Conservation (phyloP, 2,113 vertebrate genomes). For the Solea solea region DNA sequence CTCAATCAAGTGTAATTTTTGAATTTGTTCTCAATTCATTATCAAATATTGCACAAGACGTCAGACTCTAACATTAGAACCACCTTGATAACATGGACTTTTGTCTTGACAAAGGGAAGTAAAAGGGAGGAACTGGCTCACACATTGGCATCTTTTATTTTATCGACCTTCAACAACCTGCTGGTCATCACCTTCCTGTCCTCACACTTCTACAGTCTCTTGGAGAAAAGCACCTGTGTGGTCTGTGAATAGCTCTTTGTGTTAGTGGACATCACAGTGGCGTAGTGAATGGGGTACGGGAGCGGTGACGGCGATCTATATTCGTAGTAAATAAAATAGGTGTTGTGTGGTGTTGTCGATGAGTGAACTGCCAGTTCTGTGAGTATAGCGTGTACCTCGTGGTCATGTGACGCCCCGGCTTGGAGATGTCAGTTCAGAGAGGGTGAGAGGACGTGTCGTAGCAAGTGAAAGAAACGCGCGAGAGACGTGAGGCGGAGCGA, state of each 20-base stretch:
- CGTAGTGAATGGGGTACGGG: not conserved
- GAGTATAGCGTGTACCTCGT: slow-evolving; percentile 9
- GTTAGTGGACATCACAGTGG: not conserved
- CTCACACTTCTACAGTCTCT: slow-evolving; percentile 5
- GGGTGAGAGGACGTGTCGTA: not conserved
- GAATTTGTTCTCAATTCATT: slow-evolving; percentile 27
- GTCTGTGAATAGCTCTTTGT: not conserved
- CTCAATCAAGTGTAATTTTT: slow-evolving; percentile 25
- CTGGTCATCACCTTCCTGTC: slow-evolving; percentile 1
- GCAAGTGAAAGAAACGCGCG: slow-evolving; percentile 25
- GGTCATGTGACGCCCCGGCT: slow-evolving; percentile 34
- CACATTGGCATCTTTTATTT: not conserved
- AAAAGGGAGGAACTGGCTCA: slow-evolving; percentile 8
- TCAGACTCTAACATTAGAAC: slow-evolving; percentile 12
- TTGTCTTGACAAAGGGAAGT: slow-evolving; percentile 12
- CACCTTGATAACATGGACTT: not conserved
- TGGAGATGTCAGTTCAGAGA: slow-evolving; percentile 10
- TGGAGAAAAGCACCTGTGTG: slow-evolving; percentile 12
- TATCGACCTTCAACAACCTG: slow-evolving; percentile 4
- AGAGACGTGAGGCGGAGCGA: slow-evolving; percentile 9
- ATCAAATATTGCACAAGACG: slow-evolving; percentile 34
- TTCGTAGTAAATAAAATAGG: slow-evolving; percentile 8
- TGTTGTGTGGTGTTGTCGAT: slow-evolving; percentile 23
- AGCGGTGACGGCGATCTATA: not conserved
- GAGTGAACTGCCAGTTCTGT: slow-evolving; percentile 13